Base-by-base conservation (phyloP, 2,797 vertebrate species). In the Nannoperca obscura region DNA sequence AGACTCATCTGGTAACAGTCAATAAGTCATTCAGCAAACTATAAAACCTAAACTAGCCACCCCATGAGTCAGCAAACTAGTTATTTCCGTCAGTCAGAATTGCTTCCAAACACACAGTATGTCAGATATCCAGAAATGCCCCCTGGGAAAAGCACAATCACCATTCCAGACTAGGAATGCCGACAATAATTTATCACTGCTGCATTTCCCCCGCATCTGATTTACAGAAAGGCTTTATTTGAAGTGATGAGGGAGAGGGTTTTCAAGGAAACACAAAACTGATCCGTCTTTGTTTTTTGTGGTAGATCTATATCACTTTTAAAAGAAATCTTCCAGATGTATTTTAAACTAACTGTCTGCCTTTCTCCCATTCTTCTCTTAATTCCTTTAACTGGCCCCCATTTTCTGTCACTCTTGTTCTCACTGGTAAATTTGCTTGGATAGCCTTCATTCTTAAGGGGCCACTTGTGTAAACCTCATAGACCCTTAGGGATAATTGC, bases 101-200 rank as follows among this genome's bases (percentile, higher is more conserved):
- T 17, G 27, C 13, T 9, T 52, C 65, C 49, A 64, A 73, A 68
- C 58, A 66, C 47, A 42, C 50, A 46, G 40, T 22, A 24, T 46
- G 32, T 77, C 44, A 63, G 22, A 79, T 34, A 68, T 58, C 67
- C 76, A 76, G n/a, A 42, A n/a, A 40, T 3, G 24, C 7, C 60
- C 27, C 10, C 2, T 57, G 68, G 58, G 72, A 78, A 78, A 88
- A 58, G 52, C 60, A 76, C 78, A 60, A 83, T 80, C 53, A 64
- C 58, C 62, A 53, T 82, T 80, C 68, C 74, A 85, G 78, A 69
- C 76, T 49, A 60, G 75, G 75, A 87, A 86, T 55, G 44, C 47
- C 0, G 42, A 78, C 73, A 81, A 80, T 49, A 84, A 86, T 76
- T 46, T 69, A 86, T 85, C 62, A 22, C 71, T 42, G 24, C 36